phyloP scores from a whole-genome alignment of 92 coral and sea anemone genomes.

The Muricea muricata region DNA sequence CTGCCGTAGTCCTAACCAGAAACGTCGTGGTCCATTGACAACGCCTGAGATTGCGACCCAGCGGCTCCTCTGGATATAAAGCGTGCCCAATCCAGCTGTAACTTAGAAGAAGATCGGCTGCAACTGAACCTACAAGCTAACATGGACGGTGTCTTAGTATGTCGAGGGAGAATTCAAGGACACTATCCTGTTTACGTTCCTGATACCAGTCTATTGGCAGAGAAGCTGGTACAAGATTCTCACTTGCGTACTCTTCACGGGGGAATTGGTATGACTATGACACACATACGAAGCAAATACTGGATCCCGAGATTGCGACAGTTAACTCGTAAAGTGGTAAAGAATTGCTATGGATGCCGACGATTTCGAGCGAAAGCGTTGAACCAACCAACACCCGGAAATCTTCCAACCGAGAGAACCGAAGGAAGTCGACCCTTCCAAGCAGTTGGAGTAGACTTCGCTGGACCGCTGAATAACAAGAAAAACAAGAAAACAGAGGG shows the following conservation, averaged over 20 bases:
- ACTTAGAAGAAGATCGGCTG: too few species aligned
- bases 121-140: too few species aligned
- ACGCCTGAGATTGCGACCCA: too few species aligned
- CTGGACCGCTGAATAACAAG: background rate
- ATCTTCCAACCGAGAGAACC: background rate
- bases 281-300: background rate
- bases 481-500: conserved; percentile 1
- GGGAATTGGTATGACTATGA: background rate
- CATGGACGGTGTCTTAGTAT: too few species aligned
- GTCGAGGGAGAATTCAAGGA: too few species aligned
- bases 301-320: background rate
- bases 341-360: conserved; percentile 19
- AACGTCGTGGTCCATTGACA: too few species aligned
- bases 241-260: conserved; percentile 9
- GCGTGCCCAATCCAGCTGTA: too few species aligned
- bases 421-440: conserved; percentile 35
- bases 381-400: background rate
- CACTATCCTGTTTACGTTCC: background rate
- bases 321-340: background rate
- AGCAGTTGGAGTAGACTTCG: conserved; percentile 32
- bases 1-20: too few species aligned
- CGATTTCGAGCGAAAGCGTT: conserved; percentile 7
- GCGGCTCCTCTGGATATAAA: too few species aligned
- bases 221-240: background rate
- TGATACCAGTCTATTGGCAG: background rate